Evolutionary conservation across 2,797 vertebrate species (phyloP).

Genomic region (Pangasius macronema): DNA sequence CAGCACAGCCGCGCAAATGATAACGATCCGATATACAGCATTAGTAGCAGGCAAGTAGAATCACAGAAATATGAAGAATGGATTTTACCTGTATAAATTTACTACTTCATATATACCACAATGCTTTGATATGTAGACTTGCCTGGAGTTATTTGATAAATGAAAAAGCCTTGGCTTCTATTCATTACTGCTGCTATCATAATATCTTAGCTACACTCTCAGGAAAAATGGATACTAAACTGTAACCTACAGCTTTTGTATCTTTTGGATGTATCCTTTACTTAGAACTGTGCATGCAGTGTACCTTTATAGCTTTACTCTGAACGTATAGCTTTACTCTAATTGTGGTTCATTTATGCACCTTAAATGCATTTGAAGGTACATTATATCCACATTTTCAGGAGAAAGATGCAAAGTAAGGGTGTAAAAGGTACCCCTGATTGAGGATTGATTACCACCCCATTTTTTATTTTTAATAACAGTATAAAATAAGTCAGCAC

Average conservation of each 20-base stretch:
- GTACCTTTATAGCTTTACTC: not conserved
- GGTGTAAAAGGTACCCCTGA: no score
- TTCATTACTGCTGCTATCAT: not conserved
- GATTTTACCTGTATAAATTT: not conserved
- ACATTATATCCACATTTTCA: not conserved
- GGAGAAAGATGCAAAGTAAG: not conserved
- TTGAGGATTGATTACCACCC: not conserved
- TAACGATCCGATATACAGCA: constrained; percentile 11
- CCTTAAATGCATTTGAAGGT: no score
- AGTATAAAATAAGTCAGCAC: not conserved
- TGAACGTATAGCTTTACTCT: not conserved
- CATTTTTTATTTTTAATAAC: not conserved
- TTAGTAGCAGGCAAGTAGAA: not conserved
- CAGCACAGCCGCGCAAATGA: constrained; percentile 18
- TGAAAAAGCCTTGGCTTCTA: not conserved
- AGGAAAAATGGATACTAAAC: not conserved
- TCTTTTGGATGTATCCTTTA: not conserved
- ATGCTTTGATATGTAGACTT: not conserved
- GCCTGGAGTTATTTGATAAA: not conserved
- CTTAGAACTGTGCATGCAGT: not conserved
- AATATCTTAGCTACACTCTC: not conserved
- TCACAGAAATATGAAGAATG: constrained; percentile 12
- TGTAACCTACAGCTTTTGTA: not conserved
- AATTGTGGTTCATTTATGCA: not conserved
- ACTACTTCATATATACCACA: not conserved